Conservation (phyloP, 2,797 vertebrate genomes). For the Eidolon dupreanum region DNA sequence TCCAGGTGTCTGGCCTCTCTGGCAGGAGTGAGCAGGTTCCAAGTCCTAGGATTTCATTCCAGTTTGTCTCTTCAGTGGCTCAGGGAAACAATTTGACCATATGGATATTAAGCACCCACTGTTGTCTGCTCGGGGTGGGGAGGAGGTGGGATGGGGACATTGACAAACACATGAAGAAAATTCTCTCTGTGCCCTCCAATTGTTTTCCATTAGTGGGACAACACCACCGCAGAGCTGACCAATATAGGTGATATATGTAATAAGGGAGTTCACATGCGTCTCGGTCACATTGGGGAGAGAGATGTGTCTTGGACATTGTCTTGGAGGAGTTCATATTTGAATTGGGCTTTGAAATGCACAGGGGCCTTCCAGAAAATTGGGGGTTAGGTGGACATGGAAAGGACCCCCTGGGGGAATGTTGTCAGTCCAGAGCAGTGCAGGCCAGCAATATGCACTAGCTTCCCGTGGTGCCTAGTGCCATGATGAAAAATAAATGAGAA, state of each 20-base stretch:
- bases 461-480: rapidly evolving
- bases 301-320: neutral
- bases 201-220: neutral
- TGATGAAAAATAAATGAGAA: neutral
- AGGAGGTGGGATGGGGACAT: neutral
- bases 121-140: neutral
- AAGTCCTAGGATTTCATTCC: neutral
- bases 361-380: neutral
- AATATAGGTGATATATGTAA: neutral
- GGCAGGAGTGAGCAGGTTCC: neutral
- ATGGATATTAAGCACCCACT: neutral
- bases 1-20: neutral
- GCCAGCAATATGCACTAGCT: neutral
- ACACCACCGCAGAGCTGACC: neutral
- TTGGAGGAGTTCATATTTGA: neutral
- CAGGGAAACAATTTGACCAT: neutral
- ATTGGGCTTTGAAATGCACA: neutral
- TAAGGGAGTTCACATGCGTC: neutral
- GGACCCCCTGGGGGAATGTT: neutral
- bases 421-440: neutral
- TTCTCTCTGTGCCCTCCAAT: neutral
- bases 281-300: neutral
- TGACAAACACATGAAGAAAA: neutral
- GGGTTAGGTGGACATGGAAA: neutral
- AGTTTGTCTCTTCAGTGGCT: neutral